Conservation (phyloP, 2,888 invertebrate genomes). For the Eledona agricola region DNA sequence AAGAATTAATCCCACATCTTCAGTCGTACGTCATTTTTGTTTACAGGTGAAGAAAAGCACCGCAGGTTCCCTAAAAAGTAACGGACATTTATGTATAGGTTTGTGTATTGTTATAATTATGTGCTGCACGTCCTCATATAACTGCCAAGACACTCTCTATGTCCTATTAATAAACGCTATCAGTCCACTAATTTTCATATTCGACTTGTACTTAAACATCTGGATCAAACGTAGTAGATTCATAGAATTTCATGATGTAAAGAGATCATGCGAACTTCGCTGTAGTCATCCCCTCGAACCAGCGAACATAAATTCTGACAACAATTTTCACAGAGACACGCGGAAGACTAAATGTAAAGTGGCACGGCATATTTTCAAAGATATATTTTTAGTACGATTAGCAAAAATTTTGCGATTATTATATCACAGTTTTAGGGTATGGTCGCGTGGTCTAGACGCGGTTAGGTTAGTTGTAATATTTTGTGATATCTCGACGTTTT, state of each 20-base stretch:
- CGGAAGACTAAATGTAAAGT: constrained; percentile 37
- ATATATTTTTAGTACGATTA: constrained; percentile 31
- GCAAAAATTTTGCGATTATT: constrained; percentile 26
- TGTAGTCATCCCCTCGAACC: constrained; percentile 35
- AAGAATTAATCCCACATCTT: constrained; percentile 47
- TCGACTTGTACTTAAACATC: constrained; percentile 35
- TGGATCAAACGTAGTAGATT: constrained; percentile 24
- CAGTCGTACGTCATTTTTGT: too few relatives aligned
- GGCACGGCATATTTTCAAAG: constrained; percentile 37
- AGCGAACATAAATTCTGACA: constrained; percentile 57
- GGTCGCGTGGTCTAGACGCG: constrained; percentile 35
- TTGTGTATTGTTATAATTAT: constrained; percentile 60
- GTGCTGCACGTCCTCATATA: constrained; percentile 51
- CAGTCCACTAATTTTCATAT: constrained; percentile 47
- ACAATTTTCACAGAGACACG: constrained; percentile 56
- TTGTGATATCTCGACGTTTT: constrained; percentile 40
- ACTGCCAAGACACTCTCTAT: constrained; percentile 45
- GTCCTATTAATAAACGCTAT: constrained; percentile 49
- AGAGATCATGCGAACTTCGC: constrained; percentile 15
- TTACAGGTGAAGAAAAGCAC: constrained; percentile 48
- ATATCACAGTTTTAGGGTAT: constrained; percentile 29
- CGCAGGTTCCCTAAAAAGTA: constrained; percentile 57
- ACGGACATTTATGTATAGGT: constrained; percentile 62
- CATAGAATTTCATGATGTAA: constrained; percentile 25
- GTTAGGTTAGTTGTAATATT: constrained; percentile 38